Evolutionary conservation across 2,113 vertebrate species (phyloP), one percentile per base, ranked within the genome.

Genomic region (Etheostoma spectabile): DNA sequence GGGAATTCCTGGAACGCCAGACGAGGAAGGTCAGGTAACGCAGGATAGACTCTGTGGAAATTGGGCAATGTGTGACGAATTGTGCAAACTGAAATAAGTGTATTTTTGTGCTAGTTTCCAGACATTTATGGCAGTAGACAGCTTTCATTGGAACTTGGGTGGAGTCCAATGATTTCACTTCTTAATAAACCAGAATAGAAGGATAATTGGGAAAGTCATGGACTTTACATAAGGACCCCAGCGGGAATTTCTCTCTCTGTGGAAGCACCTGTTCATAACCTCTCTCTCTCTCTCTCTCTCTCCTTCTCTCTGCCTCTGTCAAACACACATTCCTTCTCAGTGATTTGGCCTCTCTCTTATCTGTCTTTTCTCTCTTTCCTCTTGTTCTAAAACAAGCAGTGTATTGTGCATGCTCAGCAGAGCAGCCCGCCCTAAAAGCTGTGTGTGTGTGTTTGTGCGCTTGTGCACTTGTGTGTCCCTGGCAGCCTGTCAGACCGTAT

Each of bases 391-490:
- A 92, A 91, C 89, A 91, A 84, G 88, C 90, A 70, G 68, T 85
- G 89, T 89, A 94, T 93, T 94, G 91, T 93, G 88, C 90, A 90
- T 87, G 91, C 77, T 93, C 90, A 92, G 91, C 90, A 93, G 88
- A 90, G 90, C 92, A 89, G 81, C 79, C 85, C 71, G 83, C 90
- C 83, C 86, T 89, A 88, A 87, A 59, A 89, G 84, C 63, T 80
- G 19, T n/a, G 27, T 82, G 48, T 80, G 48, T 88, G 63, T 80
- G 72, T 84, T 78, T 74, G 65, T 83, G 52, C 49, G 42, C 14
- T 59, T 70, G 77, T 68, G 80, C 27, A 27, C 27, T 27, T n/a
- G 21, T n/a, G 69, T 73, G 81, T 88, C 86, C 87, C 88, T 76
- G 77, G 76, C 91, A 84, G 85, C 84, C 91, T 93, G 94, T 95